Conservation (phyloP, 2,797 vertebrate species). For the Argentina silus region DNA sequence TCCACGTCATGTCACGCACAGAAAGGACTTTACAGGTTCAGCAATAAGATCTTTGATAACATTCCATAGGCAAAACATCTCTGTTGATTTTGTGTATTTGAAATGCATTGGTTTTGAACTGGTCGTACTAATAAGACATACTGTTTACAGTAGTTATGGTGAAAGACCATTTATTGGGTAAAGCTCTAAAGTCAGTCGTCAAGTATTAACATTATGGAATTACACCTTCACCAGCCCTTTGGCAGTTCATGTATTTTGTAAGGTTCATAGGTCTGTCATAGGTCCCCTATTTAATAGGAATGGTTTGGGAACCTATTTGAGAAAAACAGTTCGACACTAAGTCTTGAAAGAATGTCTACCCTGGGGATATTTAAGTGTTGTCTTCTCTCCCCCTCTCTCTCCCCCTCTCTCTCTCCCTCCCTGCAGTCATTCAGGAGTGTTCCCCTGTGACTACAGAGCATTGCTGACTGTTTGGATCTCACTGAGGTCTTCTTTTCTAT, state of each 20-base stretch:
- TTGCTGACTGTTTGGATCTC: neutral
- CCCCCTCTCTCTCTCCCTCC: constrained; percentile 22
- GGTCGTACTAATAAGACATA: too few relatives aligned
- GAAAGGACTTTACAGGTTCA: neutral
- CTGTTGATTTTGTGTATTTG: neutral
- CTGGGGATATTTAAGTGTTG: constrained; percentile 76
- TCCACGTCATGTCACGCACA: neutral
- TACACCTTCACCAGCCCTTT: constrained; percentile 59
- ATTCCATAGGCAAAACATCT: constrained; percentile 5
- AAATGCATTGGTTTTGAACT: too few relatives aligned
- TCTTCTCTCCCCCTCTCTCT: constrained; percentile 25
- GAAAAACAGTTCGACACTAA: constrained; percentile 70
- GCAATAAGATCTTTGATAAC: neutral
- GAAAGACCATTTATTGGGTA: neutral
- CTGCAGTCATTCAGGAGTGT: constrained; percentile 54
- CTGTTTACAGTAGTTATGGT: too few relatives aligned
- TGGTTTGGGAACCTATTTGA: constrained; percentile 59
- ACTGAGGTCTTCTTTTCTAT: too few relatives aligned
- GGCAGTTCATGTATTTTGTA: constrained; percentile 48
- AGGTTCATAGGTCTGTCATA: constrained; percentile 33
- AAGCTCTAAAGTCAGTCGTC: constrained; percentile 47
- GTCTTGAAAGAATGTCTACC: constrained; percentile 78
- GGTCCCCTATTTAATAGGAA: constrained; percentile 58
- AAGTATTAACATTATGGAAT: constrained; percentile 63
- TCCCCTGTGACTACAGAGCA: neutral